A percentile compares a stretch with the other conserved stretches of the same genome.
Conservation (phyloP, 2,888 invertebrate genomes). For the Cataglyphis livida region DNA sequence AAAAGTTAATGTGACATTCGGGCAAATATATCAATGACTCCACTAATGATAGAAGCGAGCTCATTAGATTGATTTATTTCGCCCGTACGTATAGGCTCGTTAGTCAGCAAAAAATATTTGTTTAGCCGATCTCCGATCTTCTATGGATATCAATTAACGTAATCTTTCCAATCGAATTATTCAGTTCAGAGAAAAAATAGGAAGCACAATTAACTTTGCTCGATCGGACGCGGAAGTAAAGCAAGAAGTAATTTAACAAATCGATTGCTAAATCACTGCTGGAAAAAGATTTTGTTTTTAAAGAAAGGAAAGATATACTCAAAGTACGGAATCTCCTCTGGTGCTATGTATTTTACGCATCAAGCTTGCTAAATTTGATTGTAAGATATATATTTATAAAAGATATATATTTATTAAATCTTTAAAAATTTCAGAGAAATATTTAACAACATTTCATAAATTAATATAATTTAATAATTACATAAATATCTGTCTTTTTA, state of each 20-base stretch:
- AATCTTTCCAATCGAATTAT: slow-evolving; percentile 30
- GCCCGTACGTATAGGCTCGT: neutral
- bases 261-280: slow-evolving; percentile 6
- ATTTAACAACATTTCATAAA: neutral
- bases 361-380: neutral
- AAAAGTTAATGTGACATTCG: neutral
- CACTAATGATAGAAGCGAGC: neutral
- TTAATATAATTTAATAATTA: neutral
- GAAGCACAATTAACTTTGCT: neutral
- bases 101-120: slow-evolving; percentile 25
- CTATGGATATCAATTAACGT: slow-evolving; percentile 6
- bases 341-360: neutral
- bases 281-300: slow-evolving; percentile 2
- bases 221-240: slow-evolving; percentile 15
- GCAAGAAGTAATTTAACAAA: slow-evolving; percentile 29
- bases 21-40: neutral
- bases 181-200: slow-evolving; percentile 16
- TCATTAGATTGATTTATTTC: neutral
- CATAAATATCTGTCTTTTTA: neutral
- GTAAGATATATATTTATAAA: neutral
- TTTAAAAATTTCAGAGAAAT: slow-evolving; percentile 6
- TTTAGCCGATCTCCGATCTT: neutral
- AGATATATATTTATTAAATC: no score
- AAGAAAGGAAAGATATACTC: slow-evolving; percentile 24
- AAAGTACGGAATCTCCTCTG: neutral